These are phyloP conservation scores for Hydropsyche tenuis DNA, from an alignment of 1,140 invertebrate genomes.

Conservation along the genomic window DNA sequence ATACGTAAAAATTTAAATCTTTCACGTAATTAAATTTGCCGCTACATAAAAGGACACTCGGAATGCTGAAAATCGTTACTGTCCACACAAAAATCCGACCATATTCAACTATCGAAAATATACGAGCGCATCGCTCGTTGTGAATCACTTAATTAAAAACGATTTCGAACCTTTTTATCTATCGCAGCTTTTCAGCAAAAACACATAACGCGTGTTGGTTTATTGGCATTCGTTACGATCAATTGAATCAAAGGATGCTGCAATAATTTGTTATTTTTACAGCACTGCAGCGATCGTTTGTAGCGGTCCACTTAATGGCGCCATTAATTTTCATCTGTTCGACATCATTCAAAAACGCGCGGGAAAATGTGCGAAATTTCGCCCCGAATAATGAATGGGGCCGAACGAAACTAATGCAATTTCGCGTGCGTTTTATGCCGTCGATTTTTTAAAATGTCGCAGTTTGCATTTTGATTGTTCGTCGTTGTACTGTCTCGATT, in stretches of 20 bases:
- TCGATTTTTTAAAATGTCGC: too few relatives aligned
- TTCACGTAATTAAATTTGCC: too few relatives aligned
- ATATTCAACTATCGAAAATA: too few relatives aligned
- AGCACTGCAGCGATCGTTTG: conserved; percentile 37
- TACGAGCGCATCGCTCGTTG: too few relatives aligned
- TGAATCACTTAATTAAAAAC: background rate
- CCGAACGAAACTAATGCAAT: background rate
- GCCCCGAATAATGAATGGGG: background rate
- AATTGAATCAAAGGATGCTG: conserved; percentile 30
- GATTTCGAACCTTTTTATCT: background rate
- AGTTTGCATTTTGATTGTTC: too few relatives aligned
- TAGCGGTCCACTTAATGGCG: conserved; percentile 34
- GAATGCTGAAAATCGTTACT: too few relatives aligned
- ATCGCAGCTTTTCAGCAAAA: background rate
- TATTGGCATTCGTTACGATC: background rate
- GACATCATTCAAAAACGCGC: conserved; percentile 36
- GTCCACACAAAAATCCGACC: too few relatives aligned
- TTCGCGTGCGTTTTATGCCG: background rate
- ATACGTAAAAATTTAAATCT: too few relatives aligned
- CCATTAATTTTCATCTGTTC: conserved; percentile 35
- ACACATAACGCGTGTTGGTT: background rate
- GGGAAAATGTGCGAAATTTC: conserved; percentile 12
- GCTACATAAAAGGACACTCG: too few relatives aligned
- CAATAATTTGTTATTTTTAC: conserved; percentile 42
- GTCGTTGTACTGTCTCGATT: too few relatives aligned